A percentile compares a stretch with the other conserved stretches of the same genome.
phyloP scores from a whole-genome alignment of 2,888 invertebrate species.

The Drosophila lacicola region DNA sequence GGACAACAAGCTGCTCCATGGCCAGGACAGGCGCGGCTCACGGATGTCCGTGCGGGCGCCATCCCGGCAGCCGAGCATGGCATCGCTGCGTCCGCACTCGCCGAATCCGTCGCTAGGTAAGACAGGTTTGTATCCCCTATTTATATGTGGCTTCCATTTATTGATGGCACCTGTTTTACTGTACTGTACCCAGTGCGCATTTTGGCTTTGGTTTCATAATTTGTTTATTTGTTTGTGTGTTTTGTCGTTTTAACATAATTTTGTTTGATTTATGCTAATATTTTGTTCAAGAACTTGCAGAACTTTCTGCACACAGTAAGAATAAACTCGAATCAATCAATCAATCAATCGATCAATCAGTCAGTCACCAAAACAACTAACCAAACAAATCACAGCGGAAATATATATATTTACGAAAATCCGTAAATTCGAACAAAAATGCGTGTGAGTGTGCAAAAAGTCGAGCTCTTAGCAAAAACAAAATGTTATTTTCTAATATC shows the following conservation, averaged over 20 bases:
- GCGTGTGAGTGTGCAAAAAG: slow-evolving; percentile 31
- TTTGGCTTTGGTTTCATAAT: slow-evolving; percentile 35
- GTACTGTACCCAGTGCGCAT: slow-evolving; percentile 38
- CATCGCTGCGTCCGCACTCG: slow-evolving; percentile 92
- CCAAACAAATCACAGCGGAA: slow-evolving; percentile 46
- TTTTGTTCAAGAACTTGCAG: slow-evolving; percentile 55
- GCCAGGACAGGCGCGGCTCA: slow-evolving; percentile 91
- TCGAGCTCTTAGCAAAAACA: slow-evolving; percentile 17
- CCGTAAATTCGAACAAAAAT: slow-evolving; percentile 7
- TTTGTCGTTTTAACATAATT: slow-evolving; percentile 22
- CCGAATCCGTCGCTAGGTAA: slow-evolving; percentile 86
- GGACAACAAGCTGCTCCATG: slow-evolving; percentile 92
- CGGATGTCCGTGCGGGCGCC: slow-evolving; percentile 92
- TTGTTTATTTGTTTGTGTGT: slow-evolving; percentile 26
- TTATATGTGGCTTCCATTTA: slow-evolving; percentile 31
- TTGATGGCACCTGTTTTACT: slow-evolving; percentile 41
- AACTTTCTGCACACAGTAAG: slow-evolving; percentile 57
- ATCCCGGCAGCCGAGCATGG: slow-evolving; percentile 94
- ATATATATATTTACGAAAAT: slow-evolving; percentile 21
- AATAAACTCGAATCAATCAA: slow-evolving; percentile 32
- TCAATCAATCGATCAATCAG: slow-evolving; percentile 49
- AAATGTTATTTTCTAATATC: slow-evolving; percentile 20
- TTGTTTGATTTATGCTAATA: slow-evolving; percentile 46
- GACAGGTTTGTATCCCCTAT: slow-evolving; percentile 85
- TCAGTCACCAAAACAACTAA: slow-evolving; percentile 47